A percentile compares a stretch with the other conserved stretches of the same genome.
Evolutionary conservation across 2,113 vertebrate genomes (phyloP).

Genomic region (Cyprinus carpio): DNA sequence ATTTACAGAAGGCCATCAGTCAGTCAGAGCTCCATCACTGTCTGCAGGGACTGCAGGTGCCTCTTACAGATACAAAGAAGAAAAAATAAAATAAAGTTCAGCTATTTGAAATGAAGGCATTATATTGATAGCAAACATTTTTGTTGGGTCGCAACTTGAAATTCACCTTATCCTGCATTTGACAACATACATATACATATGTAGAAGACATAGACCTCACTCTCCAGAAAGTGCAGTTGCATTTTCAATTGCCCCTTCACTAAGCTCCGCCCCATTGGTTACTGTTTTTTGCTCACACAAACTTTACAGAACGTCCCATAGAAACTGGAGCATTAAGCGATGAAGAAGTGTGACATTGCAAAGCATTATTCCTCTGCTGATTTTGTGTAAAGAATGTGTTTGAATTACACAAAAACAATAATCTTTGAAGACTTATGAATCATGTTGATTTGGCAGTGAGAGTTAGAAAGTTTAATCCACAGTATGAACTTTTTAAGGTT

Average conservation of each 20-base stretch:
- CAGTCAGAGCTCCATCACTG: slow-evolving; percentile 1
- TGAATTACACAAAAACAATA: not conserved
- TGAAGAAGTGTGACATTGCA: not conserved
- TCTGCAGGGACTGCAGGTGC: not conserved
- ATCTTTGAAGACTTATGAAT: not conserved
- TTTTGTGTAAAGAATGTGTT: not conserved
- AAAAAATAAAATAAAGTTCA: not conserved
- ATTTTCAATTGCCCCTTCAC: not conserved
- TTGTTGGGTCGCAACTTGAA: not conserved
- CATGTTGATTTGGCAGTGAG: not conserved
- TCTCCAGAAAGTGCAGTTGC: not conserved
- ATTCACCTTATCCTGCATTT: not conserved
- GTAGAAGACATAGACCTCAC: not conserved
- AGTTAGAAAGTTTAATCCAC: not conserved
- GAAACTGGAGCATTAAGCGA: not conserved
- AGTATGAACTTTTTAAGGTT: not conserved
- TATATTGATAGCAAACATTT: not conserved
- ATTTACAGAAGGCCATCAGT: slow-evolving; percentile 35
- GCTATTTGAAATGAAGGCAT: slow-evolving; percentile 31
- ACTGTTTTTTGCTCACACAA: not conserved
- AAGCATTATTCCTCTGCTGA: not conserved
- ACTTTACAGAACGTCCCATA: not conserved
- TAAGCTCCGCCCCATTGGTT: not conserved
- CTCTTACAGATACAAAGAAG: slow-evolving; percentile 17
- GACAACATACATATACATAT: not conserved